Base-by-base conservation (phyloP, 2,888 invertebrate genomes). In the Mythimna impura region DNA sequence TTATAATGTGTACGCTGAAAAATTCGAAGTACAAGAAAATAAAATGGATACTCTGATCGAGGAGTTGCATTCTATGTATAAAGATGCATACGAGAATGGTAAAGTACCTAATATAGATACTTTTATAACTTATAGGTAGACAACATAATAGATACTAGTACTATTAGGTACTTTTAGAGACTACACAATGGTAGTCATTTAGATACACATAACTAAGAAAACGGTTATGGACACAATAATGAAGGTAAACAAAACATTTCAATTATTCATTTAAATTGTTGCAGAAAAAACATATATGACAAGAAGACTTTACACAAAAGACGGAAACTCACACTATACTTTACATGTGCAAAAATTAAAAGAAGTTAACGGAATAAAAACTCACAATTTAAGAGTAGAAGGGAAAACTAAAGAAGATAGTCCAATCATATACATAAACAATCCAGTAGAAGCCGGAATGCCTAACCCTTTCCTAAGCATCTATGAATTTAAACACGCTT, bases 401-500 rank as follows among this genome's bases (percentile, higher is more conserved):
- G 86, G 88, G 73, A 83, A 77, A 60, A 75, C 78, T 4, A 68
- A 78, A 4, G 66, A 72, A 1, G 85, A 88, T 20, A 86, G 88
- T 17, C 87, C 92, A 10, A 71, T 93, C 0, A 90, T 96, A 54
- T 96, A 95, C 64, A 93, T 96, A 50, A 90, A 90, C 62, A 96
- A 96, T 67, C 96, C 96, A 0, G 90, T 96, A 0, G 96, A 96
- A 89, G 89, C 95, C 0, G 89, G 90, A 78, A 64, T 94, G 70
- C 93, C 95, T 0, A 87, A 93, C 6, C 85, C 95, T 0, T 95
- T 87, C 80, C 68, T 95, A 14, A 88, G 91, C 8, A 43, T 91
- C 55, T 89, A 93, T 55, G 91, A 94, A 80, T 95, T 95, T 67
- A 95, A 93, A 82, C 77, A 86, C 14, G 75, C 86, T 8, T 70